Percentiles rank a stretch among this genome's conserved stretches.
Conservation (phyloP, 2,888 invertebrate genomes). For the Lottia scabra region DNA sequence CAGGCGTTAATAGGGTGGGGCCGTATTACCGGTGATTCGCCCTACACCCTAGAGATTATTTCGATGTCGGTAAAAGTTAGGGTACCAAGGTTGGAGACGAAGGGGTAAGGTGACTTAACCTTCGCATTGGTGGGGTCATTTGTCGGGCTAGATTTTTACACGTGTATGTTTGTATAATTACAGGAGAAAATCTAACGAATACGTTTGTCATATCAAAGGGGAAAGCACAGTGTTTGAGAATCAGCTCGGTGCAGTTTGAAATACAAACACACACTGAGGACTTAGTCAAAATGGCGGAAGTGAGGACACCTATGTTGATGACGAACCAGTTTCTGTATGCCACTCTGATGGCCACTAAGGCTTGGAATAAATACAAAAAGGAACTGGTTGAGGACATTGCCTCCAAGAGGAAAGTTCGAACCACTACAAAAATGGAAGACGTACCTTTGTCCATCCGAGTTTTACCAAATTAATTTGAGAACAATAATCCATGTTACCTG, state of each 20-base stretch:
- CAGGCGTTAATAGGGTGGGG: too few relatives aligned
- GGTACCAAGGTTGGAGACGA: too few relatives aligned
- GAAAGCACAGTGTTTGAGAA: conserved; percentile 39
- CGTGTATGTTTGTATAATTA: not conserved
- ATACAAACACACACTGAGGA: conserved; percentile 39
- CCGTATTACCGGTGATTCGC: too few relatives aligned
- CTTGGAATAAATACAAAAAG: conserved; percentile 46
- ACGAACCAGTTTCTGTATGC: conserved; percentile 34
- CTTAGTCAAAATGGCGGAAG: conserved; percentile 34
- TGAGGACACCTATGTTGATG: conserved; percentile 36
- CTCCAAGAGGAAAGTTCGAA: conserved; percentile 17
- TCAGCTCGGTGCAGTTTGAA: conserved; percentile 43
- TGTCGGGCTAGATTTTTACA: too few relatives aligned
- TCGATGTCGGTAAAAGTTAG: too few relatives aligned
- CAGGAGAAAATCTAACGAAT: conserved; percentile 48
- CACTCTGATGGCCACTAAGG: conserved; percentile 36
- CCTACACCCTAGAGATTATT: too few relatives aligned
- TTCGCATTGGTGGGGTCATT: too few relatives aligned
- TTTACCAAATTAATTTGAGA: not conserved
- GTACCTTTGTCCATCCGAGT: conserved; percentile 37
- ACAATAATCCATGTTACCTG: not conserved
- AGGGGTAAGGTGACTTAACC: too few relatives aligned
- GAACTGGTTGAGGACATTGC: conserved; percentile 37
- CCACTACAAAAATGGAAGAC: conserved; percentile 24
- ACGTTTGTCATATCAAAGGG: conserved; percentile 45